phyloP scores from a whole-genome alignment of 2,888 invertebrate species.

The Tenthredo livida region DNA sequence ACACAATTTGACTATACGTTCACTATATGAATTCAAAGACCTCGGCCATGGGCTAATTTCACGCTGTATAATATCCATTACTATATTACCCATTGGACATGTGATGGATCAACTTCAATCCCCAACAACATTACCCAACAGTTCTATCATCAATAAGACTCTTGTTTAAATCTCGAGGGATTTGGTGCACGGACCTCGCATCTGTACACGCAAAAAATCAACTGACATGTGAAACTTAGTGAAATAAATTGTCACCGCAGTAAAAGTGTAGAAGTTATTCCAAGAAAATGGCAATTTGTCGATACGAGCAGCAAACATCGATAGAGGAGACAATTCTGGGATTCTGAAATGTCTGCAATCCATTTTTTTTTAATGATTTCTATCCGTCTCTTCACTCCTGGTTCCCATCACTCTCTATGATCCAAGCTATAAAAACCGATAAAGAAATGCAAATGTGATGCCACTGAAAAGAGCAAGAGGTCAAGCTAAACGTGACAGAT shows the following conservation, averaged over 20 bases:
- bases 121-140: not conserved
- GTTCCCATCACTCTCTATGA: not conserved
- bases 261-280: no score
- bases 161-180: not conserved
- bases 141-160: not conserved
- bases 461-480: not conserved
- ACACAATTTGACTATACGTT: conserved; percentile 46
- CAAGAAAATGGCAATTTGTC: no score
- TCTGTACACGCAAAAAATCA: no score
- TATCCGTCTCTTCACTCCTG: not conserved
- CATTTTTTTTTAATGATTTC: not conserved
- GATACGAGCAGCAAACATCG: not conserved
- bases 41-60: conserved; percentile 42
- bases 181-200: not conserved
- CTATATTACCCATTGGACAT: not conserved
- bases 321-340: not conserved
- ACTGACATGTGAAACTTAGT: not conserved
- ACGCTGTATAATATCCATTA: not conserved
- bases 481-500: not conserved
- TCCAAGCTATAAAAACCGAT: not conserved
- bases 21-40: conserved; percentile 44
- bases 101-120: not conserved
- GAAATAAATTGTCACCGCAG: not conserved
- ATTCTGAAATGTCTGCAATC: not conserved
- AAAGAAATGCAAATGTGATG: not conserved